Percentiles rank a stretch among this genome's conserved stretches.
Conservation (phyloP, 2,797 vertebrate genomes). For the Peromyscus attwateri region DNA sequence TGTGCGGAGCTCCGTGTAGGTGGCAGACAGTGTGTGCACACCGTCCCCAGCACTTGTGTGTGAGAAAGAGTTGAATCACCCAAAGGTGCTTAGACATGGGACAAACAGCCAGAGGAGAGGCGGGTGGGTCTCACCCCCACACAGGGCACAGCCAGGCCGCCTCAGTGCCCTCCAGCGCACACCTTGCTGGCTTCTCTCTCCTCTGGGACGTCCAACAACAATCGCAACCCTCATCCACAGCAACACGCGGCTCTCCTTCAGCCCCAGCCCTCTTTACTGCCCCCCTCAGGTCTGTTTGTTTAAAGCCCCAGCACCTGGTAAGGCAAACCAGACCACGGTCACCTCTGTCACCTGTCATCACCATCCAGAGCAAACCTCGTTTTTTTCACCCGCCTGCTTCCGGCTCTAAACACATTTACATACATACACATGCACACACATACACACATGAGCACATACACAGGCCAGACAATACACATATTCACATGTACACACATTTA, state of each 20-base stretch:
- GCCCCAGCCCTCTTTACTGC: fast-evolving
- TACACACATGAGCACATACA: background rate
- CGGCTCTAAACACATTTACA: background rate
- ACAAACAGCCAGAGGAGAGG: background rate
- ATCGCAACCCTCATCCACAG: background rate
- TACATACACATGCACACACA: no score
- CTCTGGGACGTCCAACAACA: no score
- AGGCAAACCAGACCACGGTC: background rate
- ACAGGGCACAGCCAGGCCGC: no score
- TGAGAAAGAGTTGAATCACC: background rate
- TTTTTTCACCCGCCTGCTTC: background rate
- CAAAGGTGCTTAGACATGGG: background rate
- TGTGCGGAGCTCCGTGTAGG: background rate
- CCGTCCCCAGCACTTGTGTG: background rate
- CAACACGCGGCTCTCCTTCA: background rate
- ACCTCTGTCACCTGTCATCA: fast-evolving
- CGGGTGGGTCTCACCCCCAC: fast-evolving
- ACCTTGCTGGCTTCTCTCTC: background rate
- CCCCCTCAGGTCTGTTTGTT: background rate
- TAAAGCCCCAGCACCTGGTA: background rate
- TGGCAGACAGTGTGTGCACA: background rate
- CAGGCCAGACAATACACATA: background rate
- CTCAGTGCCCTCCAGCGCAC: background rate
- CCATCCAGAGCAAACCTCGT: background rate
- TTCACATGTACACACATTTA: background rate